Percentiles rank a stretch among this genome's conserved stretches.
phyloP scores from a whole-genome alignment of 2,113 vertebrate species.

The Osmerus mordax region DNA sequence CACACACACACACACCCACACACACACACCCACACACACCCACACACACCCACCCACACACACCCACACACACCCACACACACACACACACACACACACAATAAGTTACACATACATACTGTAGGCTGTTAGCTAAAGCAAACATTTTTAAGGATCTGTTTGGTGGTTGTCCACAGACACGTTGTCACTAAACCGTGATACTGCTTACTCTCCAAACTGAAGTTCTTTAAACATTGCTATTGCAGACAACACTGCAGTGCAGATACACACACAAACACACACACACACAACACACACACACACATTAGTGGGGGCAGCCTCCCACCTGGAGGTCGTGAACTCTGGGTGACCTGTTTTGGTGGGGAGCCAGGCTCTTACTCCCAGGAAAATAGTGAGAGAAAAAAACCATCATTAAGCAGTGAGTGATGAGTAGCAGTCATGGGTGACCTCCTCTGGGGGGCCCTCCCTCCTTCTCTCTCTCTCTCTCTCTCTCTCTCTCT shows the following conservation, averaged over 20 bases:
- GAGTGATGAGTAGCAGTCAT: slow-evolving; percentile 79
- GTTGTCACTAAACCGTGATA: no score
- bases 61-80: slow-evolving; percentile 15
- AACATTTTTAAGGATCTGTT: no score
- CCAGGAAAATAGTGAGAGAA: slow-evolving; percentile 58
- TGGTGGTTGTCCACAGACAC: no score
- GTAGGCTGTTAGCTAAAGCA: no score
- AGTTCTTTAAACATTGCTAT: no score
- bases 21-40: no score
- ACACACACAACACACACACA: slow-evolving; percentile 29
- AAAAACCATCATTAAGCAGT: slow-evolving; percentile 75
- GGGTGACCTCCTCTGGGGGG: slow-evolving; percentile 66
- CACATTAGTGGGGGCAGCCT: slow-evolving; percentile 30
- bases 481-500: slow-evolving; percentile 36
- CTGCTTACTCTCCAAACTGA: no score
- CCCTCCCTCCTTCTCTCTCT: slow-evolving; percentile 33
- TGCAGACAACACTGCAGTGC: no score
- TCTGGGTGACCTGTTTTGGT: slow-evolving; percentile 92
- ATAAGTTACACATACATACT: not conserved
- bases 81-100: slow-evolving; percentile 9
- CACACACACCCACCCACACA: slow-evolving; percentile 22
- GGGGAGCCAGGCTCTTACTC: slow-evolving; percentile 84
- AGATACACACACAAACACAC: slow-evolving; percentile 17
- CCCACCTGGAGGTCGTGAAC: slow-evolving; percentile 99
- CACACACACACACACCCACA: no score